Evolutionary conservation across 2,888 invertebrate genomes (phyloP).

Genomic region (Trypoxylon attenuatum): DNA sequence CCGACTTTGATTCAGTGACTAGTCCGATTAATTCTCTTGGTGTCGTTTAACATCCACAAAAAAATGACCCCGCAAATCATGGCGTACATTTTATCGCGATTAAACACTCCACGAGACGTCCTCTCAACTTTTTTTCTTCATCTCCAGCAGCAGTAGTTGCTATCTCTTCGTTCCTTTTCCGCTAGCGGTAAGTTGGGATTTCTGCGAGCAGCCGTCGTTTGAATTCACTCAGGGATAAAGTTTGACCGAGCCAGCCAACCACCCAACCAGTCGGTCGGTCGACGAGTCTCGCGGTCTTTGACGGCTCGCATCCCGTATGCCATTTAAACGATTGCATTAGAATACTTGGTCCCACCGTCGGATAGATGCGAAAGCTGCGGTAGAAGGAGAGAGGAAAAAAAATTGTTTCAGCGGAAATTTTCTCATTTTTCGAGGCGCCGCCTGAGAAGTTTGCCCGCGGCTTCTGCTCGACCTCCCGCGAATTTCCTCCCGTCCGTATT

Average conservation of each 20-base stretch:
- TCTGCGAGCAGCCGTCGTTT: too few species aligned
- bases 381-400: not conserved
- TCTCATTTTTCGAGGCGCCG: not conserved
- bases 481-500: not conserved
- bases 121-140: too few species aligned
- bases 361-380: not conserved
- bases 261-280: too few species aligned
- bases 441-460: slow-evolving; percentile 9
- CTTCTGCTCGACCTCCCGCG: not conserved
- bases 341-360: not conserved
- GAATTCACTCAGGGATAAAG: not conserved
- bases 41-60: too few species aligned
- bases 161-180: too few species aligned
- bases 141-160: too few species aligned
- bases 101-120: too few species aligned
- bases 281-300: not conserved
- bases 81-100: too few species aligned
- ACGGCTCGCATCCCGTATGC: not conserved
- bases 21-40: too few species aligned
- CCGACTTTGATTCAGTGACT: too few species aligned
- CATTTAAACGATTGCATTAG: not conserved
- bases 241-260: not conserved
- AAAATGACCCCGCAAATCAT: too few species aligned
- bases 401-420: slow-evolving; percentile 11
- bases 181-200: too few species aligned